These are phyloP conservation scores for Caenorhabditis sp. DNA, from an alignment of 2,888 invertebrate species.

Conservation along the genomic window DNA sequence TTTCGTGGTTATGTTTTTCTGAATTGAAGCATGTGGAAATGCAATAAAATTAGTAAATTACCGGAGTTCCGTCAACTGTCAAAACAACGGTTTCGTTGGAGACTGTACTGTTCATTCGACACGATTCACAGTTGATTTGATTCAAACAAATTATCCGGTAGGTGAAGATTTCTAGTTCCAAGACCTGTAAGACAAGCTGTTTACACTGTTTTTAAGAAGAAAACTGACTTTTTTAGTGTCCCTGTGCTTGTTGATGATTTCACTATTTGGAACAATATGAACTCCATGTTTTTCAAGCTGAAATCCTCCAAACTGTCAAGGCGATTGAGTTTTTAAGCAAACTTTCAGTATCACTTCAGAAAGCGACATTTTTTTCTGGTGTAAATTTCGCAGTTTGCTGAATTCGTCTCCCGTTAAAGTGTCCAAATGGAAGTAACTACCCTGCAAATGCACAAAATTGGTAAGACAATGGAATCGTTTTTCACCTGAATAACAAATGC, in stretches of 20 bases:
- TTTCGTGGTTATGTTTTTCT: slow-evolving; percentile 49
- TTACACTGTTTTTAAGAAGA: neutral
- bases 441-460: no score
- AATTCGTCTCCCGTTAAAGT: slow-evolving; percentile 67
- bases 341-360: slow-evolving; percentile 54
- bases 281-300: slow-evolving; percentile 66
- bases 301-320: slow-evolving; percentile 7
- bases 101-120: slow-evolving; percentile 62
- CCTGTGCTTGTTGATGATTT: slow-evolving; percentile 59
- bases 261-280: slow-evolving; percentile 60
- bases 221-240: slow-evolving; percentile 61
- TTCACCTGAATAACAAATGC: slow-evolving; percentile 61
- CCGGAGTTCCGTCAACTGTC: slow-evolving; percentile 51
- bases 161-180: slow-evolving; percentile 61
- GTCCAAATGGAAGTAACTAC: slow-evolving; percentile 58
- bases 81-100: slow-evolving; percentile 56
- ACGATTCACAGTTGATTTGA: slow-evolving; percentile 57
- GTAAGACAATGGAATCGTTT: neutral
- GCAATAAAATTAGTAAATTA: neutral
- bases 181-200: slow-evolving; percentile 21
- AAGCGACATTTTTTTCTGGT: slow-evolving; percentile 62
- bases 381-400: slow-evolving; percentile 61
- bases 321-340: neutral
- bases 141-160: slow-evolving; percentile 62
- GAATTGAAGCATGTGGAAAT: neutral